Evolutionary conservation across 2,888 invertebrate species (phyloP).

Genomic region (Stenoptilia bipunctidactyla): DNA sequence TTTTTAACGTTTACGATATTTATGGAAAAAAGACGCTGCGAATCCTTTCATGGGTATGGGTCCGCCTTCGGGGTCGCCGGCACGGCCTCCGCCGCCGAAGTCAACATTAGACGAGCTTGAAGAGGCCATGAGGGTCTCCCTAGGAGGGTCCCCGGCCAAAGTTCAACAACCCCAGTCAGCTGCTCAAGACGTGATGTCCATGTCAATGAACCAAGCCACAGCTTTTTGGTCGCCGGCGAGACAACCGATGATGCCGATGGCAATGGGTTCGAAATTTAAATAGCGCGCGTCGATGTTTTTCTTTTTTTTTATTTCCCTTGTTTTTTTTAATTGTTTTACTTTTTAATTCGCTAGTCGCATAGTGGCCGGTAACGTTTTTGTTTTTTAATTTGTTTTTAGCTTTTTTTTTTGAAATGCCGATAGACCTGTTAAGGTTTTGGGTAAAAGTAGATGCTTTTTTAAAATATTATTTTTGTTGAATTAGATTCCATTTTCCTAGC

Average conservation of each 20-base stretch:
- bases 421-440: background rate
- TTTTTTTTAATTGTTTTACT: constrained; percentile 5
- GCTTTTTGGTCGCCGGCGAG: constrained; percentile 58
- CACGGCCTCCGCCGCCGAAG: constrained; percentile 60
- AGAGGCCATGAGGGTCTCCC: constrained; percentile 76
- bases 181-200: constrained; percentile 33
- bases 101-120: constrained; percentile 78
- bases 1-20: too few relatives aligned
- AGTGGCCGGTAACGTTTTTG: constrained; percentile 7
- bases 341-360: constrained; percentile 5
- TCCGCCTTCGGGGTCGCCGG: constrained; percentile 62
- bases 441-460: too few relatives aligned
- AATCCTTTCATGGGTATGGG: constrained; percentile 78
- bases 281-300: constrained; percentile 30
- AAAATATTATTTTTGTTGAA: too few relatives aligned
- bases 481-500: too few relatives aligned
- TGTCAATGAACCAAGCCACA: constrained; percentile 49
- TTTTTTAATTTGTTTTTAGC: constrained; percentile 8
- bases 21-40: constrained; percentile 71
- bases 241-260: constrained; percentile 59
- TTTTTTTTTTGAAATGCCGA: constrained; percentile 2
- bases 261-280: constrained; percentile 59
- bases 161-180: constrained; percentile 43
- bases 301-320: constrained; percentile 17
- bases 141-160: constrained; percentile 73